These are phyloP conservation scores for Heliconius ethilla DNA, from an alignment of 2,888 invertebrate species.

Conservation along the genomic window DNA sequence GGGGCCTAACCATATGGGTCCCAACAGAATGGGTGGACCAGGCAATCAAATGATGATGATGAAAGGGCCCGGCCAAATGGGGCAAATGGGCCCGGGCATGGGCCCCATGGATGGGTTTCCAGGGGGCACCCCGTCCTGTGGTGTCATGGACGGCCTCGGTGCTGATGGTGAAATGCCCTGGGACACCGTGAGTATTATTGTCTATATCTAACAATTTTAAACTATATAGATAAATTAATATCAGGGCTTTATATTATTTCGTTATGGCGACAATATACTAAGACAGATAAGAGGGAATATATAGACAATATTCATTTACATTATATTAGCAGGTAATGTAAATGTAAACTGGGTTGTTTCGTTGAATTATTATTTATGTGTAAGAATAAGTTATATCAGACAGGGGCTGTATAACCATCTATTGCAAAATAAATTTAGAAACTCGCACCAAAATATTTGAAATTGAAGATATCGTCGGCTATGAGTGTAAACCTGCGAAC, in stretches of 20 bases:
- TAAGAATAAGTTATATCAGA: too few species aligned
- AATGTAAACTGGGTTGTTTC: background rate
- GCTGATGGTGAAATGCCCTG: constrained; percentile 83
- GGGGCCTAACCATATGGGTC: constrained; percentile 79
- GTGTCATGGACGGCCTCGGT: constrained; percentile 83
- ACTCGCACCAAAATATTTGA: too few species aligned
- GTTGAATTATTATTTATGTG: too few species aligned
- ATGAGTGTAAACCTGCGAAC: too few species aligned
- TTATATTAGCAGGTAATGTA: background rate
- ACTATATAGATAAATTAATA: background rate
- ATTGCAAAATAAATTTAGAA: too few species aligned
- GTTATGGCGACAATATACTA: background rate
- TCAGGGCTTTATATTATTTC: background rate
- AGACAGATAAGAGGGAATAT: too few species aligned
- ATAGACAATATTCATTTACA: background rate
- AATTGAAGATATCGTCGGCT: too few species aligned
- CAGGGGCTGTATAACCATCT: too few species aligned
- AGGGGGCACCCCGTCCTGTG: constrained; percentile 82
- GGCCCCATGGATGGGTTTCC: constrained; percentile 81
- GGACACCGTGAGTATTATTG: constrained; percentile 76
- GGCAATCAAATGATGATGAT: constrained; percentile 80
- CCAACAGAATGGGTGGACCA: constrained; percentile 73
- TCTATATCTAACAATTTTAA: background rate
- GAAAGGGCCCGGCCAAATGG: constrained; percentile 76
- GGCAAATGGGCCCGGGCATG: constrained; percentile 75